Percentiles rank a stretch among this genome's conserved stretches.
These are phyloP conservation scores for Coecobrya sp. DNA, from an alignment of 2,888 invertebrate genomes.

Conservation along the genomic window DNA sequence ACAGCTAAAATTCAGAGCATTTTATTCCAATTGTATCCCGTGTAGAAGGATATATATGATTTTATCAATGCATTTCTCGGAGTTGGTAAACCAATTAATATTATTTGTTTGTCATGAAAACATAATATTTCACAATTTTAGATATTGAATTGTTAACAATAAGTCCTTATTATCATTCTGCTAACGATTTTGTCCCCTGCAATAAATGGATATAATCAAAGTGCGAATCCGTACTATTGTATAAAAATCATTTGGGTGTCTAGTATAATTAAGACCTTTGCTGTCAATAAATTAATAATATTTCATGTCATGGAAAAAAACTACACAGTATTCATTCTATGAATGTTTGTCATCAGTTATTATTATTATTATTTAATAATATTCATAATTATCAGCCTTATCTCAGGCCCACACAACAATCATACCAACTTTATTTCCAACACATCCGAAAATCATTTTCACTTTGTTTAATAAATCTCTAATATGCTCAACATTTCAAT, in stretches of 20 bases:
- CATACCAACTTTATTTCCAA: constrained; percentile 7
- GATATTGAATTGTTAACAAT: no score
- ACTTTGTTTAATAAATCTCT: constrained; percentile 1
- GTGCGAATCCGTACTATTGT: background rate
- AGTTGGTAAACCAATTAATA: no score
- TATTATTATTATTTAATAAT: background rate
- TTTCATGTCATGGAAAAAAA: background rate
- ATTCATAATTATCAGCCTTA: background rate
- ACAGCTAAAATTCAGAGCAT: no score
- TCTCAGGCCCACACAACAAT: constrained; percentile 20
- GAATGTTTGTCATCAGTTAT: background rate
- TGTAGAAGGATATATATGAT: no score
- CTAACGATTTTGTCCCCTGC: background rate
- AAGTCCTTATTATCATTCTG: no score
- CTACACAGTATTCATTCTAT: background rate
- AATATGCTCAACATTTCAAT: background rate
- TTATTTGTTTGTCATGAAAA: background rate
- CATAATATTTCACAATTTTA: background rate
- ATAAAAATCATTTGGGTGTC: background rate
- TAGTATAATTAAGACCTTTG: background rate
- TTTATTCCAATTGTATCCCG: no score
- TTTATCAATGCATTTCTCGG: no score
- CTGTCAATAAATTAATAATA: background rate
- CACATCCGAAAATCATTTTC: background rate
- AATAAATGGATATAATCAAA: background rate